These are phyloP conservation scores for Notothenia rossii DNA, from an alignment of 2,113 vertebrate species.

Conservation along the genomic window DNA sequence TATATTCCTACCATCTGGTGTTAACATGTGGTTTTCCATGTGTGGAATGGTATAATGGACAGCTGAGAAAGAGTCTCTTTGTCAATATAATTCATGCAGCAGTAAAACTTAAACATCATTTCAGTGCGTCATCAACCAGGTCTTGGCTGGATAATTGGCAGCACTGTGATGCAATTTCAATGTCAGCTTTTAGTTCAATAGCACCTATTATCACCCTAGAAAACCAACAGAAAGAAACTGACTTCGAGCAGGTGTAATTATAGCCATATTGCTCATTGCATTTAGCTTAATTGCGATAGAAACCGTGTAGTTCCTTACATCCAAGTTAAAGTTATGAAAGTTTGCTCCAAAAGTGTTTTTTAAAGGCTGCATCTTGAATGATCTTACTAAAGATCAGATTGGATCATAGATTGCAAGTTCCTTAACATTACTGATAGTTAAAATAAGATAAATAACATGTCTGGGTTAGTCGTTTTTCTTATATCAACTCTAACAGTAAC, in stretches of 20 bases:
- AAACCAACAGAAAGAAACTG: not conserved
- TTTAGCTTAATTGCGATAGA: no score
- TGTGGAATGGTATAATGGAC: not conserved
- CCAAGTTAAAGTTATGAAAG: no score
- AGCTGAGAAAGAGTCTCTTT: conserved; percentile 1
- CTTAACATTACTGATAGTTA: no score
- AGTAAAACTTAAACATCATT: conserved; percentile 5
- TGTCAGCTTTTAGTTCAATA: not conserved
- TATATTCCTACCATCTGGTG: not conserved
- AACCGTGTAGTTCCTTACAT: no score
- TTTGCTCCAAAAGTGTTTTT: no score
- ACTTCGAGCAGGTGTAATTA: not conserved
- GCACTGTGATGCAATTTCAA: no score
- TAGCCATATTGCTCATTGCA: no score
- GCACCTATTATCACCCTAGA: conserved; percentile 1
- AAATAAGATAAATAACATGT: no score
- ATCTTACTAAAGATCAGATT: no score
- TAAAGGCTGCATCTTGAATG: no score
- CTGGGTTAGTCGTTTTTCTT: no score
- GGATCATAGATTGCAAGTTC: no score
- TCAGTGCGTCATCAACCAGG: not conserved
- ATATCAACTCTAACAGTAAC: not conserved
- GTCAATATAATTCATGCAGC: not conserved
- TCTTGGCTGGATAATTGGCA: not conserved
- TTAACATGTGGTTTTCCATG: not conserved